Base-by-base conservation (phyloP, 2,113 vertebrate genomes). In the Myotis lucifugus region DNA sequence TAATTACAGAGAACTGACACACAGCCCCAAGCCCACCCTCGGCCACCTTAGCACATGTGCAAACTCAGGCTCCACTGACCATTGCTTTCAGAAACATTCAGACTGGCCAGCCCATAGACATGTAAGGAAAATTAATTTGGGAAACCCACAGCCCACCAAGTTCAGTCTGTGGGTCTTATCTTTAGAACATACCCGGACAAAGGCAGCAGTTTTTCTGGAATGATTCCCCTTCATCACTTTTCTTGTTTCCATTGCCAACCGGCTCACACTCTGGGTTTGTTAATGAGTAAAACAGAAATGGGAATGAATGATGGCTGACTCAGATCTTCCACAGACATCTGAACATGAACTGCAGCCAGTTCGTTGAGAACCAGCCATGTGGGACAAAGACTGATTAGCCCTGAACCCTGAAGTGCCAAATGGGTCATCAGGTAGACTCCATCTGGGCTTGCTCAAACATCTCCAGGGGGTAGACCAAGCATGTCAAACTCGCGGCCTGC, bases 151-250 rank as follows among this genome's bases (percentile, higher is more conserved):
- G 15, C 29, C 46, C 64, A 13, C 14, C 5, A 42, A 52, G 52
- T 32, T 74, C 29, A 14, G 78, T n/a, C 85, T n/a, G 10, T 15
- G 23, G 70, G 42, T 34, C 66, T 76, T 42, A 50, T 92, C 90
- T 90, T 85, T 66, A 29, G 85, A 70, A 98, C 99, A 37, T 96
- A 99, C 99, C 99, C 99, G 98, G 96, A 99, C 99, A 76, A 99
- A 99, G 0, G 99, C 99, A 4, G 99, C 99, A 0, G 99, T 99
- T 97, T 99, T 99, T 64, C 99, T 98, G 74, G 99, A 99, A 97
- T 99, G 99, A 97, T 97, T 99, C 88, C 99, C 99, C 96, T 98
- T 99, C 99, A 99, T 99, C 90, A 99, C 99, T 95, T 98, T 98
- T 66, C 98, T 99, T 27, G 99, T 99, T 98, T 99, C 99, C 99